Evolutionary conservation across 1,140 invertebrate genomes (phyloP).

Genomic region (Globodera ellingtonae): DNA sequence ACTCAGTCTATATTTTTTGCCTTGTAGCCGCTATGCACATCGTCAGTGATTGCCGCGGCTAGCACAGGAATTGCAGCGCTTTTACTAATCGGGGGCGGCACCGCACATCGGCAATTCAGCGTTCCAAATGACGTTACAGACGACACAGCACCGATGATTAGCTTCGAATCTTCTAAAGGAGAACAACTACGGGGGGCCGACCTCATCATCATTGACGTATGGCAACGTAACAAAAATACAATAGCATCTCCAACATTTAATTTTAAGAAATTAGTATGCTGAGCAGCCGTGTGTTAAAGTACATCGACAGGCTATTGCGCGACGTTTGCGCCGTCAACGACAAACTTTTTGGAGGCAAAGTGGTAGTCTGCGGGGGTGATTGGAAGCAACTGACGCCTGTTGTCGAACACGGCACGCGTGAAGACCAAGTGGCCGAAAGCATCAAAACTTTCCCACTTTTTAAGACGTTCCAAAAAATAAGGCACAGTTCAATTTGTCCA

Average conservation of each 20-base stretch:
- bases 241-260: not conserved
- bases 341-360: slow-evolving; percentile 55
- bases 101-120: too few relatives aligned
- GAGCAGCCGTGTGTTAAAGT: not conserved
- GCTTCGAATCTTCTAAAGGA: not conserved
- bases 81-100: too few relatives aligned
- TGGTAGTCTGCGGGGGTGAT: slow-evolving; percentile 59
- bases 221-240: not conserved
- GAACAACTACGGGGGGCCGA: not conserved
- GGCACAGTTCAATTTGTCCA: not conserved
- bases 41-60: too few relatives aligned
- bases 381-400: slow-evolving; percentile 58
- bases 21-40: too few relatives aligned
- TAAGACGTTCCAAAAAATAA: slow-evolving; percentile 16
- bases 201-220: slow-evolving; percentile 7
- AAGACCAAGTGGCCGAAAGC: slow-evolving; percentile 21
- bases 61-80: too few relatives aligned
- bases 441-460: not conserved
- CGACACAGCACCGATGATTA: not conserved
- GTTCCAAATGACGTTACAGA: too few relatives aligned
- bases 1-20: too few relatives aligned
- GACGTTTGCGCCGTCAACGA: not conserved
- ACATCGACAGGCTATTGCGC: not conserved
- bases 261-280: slow-evolving; percentile 10
- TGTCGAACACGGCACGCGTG: slow-evolving; percentile 14